A percentile compares a stretch with the other conserved stretches of the same genome.
Evolutionary conservation across 2,888 invertebrate species (phyloP).

Genomic region (Ectemnius continuus): DNA sequence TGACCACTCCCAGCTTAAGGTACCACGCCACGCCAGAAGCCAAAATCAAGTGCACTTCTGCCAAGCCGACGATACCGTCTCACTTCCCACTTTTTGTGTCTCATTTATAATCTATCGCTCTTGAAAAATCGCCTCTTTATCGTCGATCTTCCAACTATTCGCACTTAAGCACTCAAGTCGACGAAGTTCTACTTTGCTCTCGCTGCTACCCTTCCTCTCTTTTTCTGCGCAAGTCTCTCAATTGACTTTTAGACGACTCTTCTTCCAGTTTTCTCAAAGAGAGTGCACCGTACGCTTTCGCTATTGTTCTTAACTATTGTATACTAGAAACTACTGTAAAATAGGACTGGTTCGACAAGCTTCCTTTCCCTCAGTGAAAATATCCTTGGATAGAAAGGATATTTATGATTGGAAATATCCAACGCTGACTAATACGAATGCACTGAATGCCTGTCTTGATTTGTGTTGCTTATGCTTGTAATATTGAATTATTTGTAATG

Average conservation of each 20-base stretch:
- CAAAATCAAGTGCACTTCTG: not conserved
- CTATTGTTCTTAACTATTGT: slow-evolving; percentile 36
- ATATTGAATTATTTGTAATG: not conserved
- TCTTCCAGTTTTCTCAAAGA: slow-evolving; percentile 1
- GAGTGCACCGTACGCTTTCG: slow-evolving; percentile 41
- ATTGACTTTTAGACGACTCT: not conserved
- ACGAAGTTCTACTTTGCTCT: slow-evolving; percentile 3
- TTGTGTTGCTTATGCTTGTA: not conserved
- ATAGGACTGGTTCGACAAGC: slow-evolving; percentile 64
- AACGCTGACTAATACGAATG: not conserved
- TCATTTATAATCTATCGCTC: too few relatives aligned
- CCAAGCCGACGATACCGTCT: too few relatives aligned
- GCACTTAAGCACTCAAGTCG: too few relatives aligned
- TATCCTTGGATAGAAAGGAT: slow-evolving; percentile 8
- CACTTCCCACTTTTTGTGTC: too few relatives aligned
- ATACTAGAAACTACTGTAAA: slow-evolving; percentile 25
- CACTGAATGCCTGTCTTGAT: slow-evolving; percentile 1
- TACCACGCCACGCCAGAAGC: slow-evolving; percentile 77
- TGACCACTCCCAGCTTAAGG: slow-evolving; percentile 84
- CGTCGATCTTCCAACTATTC: slow-evolving; percentile 1
- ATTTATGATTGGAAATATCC: slow-evolving; percentile 2
- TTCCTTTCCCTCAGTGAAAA: slow-evolving; percentile 16
- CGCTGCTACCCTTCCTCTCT: not conserved
- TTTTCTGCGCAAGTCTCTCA: too few relatives aligned
- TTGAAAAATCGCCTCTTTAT: too few relatives aligned